A percentile compares a stretch with the other conserved stretches of the same genome.
phyloP scores from a whole-genome alignment of 2,888 invertebrate species.

The Caenorhabditis wallacei region DNA sequence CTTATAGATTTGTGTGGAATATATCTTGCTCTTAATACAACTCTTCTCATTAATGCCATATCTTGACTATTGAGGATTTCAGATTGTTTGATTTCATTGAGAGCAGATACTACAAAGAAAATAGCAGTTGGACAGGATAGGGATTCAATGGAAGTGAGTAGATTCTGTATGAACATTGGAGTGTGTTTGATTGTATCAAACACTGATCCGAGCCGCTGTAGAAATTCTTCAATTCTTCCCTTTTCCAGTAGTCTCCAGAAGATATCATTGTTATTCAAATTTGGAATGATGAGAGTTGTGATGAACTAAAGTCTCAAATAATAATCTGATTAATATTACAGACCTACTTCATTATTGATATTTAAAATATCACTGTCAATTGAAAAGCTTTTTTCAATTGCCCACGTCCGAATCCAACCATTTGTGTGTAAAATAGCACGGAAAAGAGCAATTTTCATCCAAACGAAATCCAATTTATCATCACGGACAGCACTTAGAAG shows the following conservation, averaged over 20 bases:
- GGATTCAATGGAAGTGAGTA: constrained; percentile 45
- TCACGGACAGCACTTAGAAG: constrained; percentile 41
- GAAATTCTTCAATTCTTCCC: constrained; percentile 38
- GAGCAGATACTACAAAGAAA: constrained; percentile 53
- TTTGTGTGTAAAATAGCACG: constrained; percentile 72
- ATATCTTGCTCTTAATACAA: constrained; percentile 29
- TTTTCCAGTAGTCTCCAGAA: constrained; percentile 75
- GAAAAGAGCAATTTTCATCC: constrained; percentile 53
- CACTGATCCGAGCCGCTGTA: constrained; percentile 32
- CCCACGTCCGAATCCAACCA: constrained; percentile 78
- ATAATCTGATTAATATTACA: too few relatives aligned
- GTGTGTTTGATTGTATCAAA: constrained; percentile 16
- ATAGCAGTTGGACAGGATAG: constrained; percentile 65
- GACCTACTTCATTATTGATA: constrained; percentile 40
- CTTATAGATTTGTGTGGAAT: constrained; percentile 61
- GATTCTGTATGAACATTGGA: constrained; percentile 40
- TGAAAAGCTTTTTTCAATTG: constrained; percentile 66
- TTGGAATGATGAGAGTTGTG: constrained; percentile 58
- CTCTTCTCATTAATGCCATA: constrained; percentile 42
- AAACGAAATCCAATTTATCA: constrained; percentile 45
- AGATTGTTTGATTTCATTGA: constrained; percentile 5
- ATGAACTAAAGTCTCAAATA: constrained; percentile 66
- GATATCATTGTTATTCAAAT: constrained; percentile 71
- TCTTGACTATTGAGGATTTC: constrained; percentile 35
- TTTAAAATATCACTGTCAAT: constrained; percentile 44